A percentile compares a stretch with the other conserved stretches of the same genome.
Conservation (phyloP, 2,888 invertebrate genomes). For the Mesoligia furuncula region DNA sequence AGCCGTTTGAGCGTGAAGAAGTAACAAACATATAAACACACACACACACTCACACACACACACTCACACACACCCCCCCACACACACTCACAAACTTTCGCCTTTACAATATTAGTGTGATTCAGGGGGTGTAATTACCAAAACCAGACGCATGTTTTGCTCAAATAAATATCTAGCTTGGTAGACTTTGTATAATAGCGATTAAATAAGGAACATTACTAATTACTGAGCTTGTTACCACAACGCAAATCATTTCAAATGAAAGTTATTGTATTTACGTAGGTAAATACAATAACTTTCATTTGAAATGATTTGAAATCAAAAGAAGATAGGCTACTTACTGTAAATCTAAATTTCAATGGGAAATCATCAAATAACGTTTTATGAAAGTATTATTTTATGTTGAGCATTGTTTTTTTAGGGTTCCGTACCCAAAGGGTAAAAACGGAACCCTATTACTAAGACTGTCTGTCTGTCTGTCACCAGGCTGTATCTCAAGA, state of each 20-base stretch:
- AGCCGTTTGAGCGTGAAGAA: no score
- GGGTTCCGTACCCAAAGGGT: no score
- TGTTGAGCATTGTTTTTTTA: neutral
- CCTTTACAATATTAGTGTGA: no score
- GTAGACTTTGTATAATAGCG: neutral
- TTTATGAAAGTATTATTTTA: neutral
- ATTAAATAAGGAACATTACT: constrained; percentile 1
- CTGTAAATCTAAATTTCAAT: neutral
- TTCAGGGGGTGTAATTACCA: constrained; percentile 1
- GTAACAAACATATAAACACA: no score
- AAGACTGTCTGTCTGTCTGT: no score
- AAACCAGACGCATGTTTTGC: constrained; percentile 13
- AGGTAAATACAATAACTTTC: no score
- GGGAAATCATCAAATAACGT: neutral
- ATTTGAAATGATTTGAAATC: no score
- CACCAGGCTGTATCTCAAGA: no score
- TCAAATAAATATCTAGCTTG: neutral
- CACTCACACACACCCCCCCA: no score
- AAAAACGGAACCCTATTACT: no score
- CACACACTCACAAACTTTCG: no score
- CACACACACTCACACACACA: no score
- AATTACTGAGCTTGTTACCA: neutral
- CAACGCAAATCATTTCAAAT: neutral
- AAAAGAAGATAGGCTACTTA: neutral
- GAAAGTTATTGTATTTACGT: neutral